These are phyloP conservation scores for Camponotus fellah DNA, from an alignment of 2,888 invertebrate species.

Conservation along the genomic window DNA sequence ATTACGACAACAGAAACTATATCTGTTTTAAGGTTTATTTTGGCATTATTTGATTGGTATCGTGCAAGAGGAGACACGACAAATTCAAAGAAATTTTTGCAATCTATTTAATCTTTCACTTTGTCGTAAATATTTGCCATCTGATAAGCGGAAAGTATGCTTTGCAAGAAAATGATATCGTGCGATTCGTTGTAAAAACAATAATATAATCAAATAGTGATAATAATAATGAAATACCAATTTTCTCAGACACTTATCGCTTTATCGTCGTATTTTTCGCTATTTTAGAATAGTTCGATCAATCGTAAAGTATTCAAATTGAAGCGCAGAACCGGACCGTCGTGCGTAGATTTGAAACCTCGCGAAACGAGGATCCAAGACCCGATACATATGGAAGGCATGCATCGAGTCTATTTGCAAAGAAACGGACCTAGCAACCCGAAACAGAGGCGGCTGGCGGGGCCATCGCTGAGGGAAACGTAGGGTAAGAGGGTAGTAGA, in stretches of 20 bases:
- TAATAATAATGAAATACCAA: not conserved
- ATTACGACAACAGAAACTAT: not conserved
- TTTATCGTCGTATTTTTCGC: not conserved
- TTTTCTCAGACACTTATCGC: not conserved
- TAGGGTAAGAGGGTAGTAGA: constrained; percentile 46
- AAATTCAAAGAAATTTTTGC: not conserved
- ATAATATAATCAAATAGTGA: not conserved
- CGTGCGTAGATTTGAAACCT: constrained; percentile 13
- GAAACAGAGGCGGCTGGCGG: constrained; percentile 74
- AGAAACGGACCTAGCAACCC: constrained; percentile 84
- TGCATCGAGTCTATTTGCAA: constrained; percentile 73
- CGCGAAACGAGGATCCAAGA: constrained; percentile 29
- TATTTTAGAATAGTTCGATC: not conserved
- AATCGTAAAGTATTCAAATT: constrained; percentile 9
- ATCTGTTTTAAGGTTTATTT: not conserved
- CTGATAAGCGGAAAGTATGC: not conserved
- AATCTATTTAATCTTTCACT: not conserved
- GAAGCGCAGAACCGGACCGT: constrained; percentile 5
- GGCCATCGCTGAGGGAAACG: constrained; percentile 43
- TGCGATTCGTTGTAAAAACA: not conserved
- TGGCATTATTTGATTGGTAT: not conserved
- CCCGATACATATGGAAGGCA: constrained; percentile 16
- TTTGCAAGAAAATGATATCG: not conserved
- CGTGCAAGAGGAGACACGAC: not conserved
- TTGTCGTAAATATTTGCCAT: not conserved